Evolutionary conservation across 2,113 vertebrate species (phyloP).

Genomic region (Sorex araneus): DNA sequence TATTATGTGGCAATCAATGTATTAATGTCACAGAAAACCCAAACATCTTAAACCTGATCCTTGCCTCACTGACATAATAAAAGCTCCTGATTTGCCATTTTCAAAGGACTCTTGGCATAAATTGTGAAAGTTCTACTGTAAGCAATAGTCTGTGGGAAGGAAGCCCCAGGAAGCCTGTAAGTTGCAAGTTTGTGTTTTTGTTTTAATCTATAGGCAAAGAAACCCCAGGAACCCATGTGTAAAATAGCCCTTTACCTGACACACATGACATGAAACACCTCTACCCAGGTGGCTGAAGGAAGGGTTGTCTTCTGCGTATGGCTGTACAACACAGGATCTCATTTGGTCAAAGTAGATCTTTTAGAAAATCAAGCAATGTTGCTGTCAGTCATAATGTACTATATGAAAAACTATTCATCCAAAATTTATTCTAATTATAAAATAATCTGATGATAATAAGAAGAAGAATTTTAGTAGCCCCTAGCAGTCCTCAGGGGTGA

Average conservation of each 20-base stretch:
- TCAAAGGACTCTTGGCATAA: not conserved
- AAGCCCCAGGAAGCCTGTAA: not conserved
- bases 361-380: not conserved
- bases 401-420: not conserved
- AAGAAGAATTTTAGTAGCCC: no score
- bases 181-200: not conserved
- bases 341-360: not conserved
- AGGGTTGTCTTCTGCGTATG: not conserved
- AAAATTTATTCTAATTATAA: slow-evolving; percentile 21
- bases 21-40: not conserved
- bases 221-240: not conserved
- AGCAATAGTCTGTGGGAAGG: not conserved
- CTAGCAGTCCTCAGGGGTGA: no score
- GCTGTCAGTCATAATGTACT: not conserved
- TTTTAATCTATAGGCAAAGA: not conserved
- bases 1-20: not conserved
- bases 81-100: not conserved
- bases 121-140: not conserved
- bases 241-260: not conserved
- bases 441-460: not conserved
- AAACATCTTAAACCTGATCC: not conserved
- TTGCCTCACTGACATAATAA: not conserved
- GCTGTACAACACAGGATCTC: not conserved
- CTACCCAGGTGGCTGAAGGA: not conserved
- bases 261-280: not conserved